Conservation (phyloP, 1,140 invertebrate species). For the Cotesia glomerata region DNA sequence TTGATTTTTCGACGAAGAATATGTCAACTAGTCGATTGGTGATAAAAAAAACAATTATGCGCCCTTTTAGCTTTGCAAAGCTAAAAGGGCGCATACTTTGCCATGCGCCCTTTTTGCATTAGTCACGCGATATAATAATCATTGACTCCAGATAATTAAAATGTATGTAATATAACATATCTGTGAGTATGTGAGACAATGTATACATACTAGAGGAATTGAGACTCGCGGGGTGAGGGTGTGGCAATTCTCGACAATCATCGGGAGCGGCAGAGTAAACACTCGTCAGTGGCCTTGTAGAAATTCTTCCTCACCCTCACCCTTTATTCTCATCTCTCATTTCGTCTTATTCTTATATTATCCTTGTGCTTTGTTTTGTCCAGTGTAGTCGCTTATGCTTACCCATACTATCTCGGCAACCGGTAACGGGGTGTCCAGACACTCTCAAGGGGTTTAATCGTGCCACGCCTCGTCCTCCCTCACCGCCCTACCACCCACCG, state of each 20-base stretch:
- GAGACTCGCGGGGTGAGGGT: conserved; percentile 37
- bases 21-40: no score
- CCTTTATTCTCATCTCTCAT: not conserved
- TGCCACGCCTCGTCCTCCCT: conserved; percentile 26
- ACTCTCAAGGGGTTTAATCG: conserved; percentile 31
- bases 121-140: no score
- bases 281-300: conserved; percentile 38
- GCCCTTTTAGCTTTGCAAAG: no score
- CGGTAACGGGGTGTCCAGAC: not conserved
- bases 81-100: no score
- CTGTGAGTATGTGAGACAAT: not conserved
- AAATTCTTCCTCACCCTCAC: conserved; percentile 14
- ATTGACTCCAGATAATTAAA: no score
- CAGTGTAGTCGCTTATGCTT: not conserved
- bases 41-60: no score
- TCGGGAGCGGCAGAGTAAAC: conserved; percentile 52
- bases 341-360: not conserved
- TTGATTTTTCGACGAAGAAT: no score
- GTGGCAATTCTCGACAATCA: conserved; percentile 50
- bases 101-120: no score
- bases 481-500: no score
- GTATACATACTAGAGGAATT: not conserved
- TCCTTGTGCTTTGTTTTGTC: not conserved
- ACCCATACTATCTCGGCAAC: not conserved
- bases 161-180: not conserved